Evolutionary conservation across 2,888 invertebrate species (phyloP).

Genomic region (Sinohyriopsis cumingii): DNA sequence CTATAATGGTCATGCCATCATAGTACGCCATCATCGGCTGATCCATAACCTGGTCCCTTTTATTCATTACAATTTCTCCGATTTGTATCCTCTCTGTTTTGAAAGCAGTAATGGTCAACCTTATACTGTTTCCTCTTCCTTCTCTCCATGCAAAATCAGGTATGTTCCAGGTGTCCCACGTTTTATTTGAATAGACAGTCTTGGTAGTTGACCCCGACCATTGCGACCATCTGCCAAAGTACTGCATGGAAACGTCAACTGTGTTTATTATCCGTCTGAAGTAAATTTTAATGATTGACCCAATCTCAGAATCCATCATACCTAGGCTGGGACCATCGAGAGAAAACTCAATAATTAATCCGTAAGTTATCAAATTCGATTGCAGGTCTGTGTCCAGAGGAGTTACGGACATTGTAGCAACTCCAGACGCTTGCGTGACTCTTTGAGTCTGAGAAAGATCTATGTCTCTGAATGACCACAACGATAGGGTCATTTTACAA

Average conservation of each 20-base stretch:
- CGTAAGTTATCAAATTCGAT: slow-evolving; percentile 3
- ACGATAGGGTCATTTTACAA: slow-evolving; percentile 30
- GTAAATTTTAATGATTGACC: slow-evolving; percentile 24
- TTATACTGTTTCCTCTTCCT: slow-evolving; percentile 31
- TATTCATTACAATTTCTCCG: slow-evolving; percentile 33
- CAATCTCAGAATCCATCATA: slow-evolving; percentile 45
- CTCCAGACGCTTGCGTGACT: neutral
- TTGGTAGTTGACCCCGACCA: slow-evolving; percentile 15
- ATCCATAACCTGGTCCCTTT: slow-evolving; percentile 32
- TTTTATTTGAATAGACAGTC: slow-evolving; percentile 13
- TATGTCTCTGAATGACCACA: slow-evolving; percentile 33
- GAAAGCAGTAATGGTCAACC: slow-evolving; percentile 26
- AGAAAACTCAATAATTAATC: slow-evolving; percentile 24
- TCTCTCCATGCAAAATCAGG: slow-evolving; percentile 47
- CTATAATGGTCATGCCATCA: slow-evolving; percentile 34
- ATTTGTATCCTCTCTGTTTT: slow-evolving; percentile 12
- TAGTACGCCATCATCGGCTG: slow-evolving; percentile 24
- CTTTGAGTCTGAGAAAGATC: slow-evolving; percentile 2
- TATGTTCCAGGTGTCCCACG: slow-evolving; percentile 20
- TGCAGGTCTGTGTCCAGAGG: neutral
- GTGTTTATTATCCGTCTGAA: slow-evolving; percentile 5
- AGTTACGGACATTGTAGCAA: neutral
- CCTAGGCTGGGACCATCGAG: slow-evolving; percentile 39
- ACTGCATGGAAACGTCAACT: slow-evolving; percentile 25
- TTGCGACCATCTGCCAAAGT: slow-evolving; percentile 20